Conservation (phyloP, 2,888 invertebrate genomes). For the Agrenia bidenticulata region DNA sequence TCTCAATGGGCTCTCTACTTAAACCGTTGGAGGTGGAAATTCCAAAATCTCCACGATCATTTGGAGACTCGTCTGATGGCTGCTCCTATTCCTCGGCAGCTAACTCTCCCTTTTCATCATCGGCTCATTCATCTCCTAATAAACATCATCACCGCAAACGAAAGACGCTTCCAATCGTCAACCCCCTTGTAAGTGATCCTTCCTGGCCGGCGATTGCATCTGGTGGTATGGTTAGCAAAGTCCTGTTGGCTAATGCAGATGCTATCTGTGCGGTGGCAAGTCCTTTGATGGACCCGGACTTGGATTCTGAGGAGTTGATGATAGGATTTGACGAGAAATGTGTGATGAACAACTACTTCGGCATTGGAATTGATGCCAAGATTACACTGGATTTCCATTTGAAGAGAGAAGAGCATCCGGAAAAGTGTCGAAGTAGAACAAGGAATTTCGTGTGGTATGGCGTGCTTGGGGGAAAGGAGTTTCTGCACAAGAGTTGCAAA, state of each 20-base stretch:
- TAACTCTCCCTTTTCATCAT: constrained; percentile 55
- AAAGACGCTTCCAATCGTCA: constrained; percentile 82
- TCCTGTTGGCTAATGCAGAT: constrained; percentile 91
- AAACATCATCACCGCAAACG: constrained; percentile 58
- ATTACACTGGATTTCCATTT: constrained; percentile 95
- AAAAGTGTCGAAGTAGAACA: constrained; percentile 89
- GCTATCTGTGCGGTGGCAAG: constrained; percentile 90
- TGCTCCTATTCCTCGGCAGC: constrained; percentile 45
- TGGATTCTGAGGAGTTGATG: constrained; percentile 49
- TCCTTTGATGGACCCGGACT: constrained; percentile 86
- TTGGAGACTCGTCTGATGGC: constrained; percentile 41
- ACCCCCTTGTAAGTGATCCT: constrained; percentile 81
- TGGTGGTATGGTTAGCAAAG: constrained; percentile 89
- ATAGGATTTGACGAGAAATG: constrained; percentile 74
- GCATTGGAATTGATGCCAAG: constrained; percentile 97
- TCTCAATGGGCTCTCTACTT: constrained; percentile 86
- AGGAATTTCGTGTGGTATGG: constrained; percentile 93
- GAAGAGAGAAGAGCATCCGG: constrained; percentile 94
- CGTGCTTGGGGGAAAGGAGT: constrained; percentile 63
- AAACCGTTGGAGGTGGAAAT: constrained; percentile 64
- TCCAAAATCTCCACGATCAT: constrained; percentile 49
- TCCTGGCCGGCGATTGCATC: constrained; percentile 69
- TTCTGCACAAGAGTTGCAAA: constrained; percentile 81
- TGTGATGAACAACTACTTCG: constrained; percentile 99
- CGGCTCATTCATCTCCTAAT: constrained; percentile 59